phyloP scores from a whole-genome alignment of 2,888 invertebrate species.

The Eilema griseolum region DNA sequence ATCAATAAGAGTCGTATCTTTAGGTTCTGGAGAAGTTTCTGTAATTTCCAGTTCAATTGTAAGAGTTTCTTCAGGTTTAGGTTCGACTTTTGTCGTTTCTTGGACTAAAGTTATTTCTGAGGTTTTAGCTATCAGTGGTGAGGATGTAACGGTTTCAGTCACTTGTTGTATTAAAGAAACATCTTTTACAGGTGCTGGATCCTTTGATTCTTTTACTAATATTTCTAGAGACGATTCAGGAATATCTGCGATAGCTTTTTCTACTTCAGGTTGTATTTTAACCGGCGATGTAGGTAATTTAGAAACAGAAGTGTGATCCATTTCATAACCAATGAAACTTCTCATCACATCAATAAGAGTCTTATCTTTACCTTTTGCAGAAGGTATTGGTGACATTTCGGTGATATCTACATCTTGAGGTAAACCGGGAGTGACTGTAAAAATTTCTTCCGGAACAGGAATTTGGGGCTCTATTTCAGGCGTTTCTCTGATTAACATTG shows the following conservation, averaged over 20 bases:
- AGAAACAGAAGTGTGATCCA: neutral
- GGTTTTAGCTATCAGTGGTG: neutral
- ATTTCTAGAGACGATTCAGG: neutral
- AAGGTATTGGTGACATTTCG: neutral
- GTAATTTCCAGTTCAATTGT: neutral
- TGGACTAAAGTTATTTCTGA: neutral
- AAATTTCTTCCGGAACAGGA: neutral
- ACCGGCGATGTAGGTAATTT: neutral
- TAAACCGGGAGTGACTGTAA: neutral
- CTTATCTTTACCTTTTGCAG: neutral
- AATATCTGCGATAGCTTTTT: neutral
- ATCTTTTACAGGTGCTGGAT: neutral
- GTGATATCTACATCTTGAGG: neutral
- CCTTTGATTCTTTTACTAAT: neutral
- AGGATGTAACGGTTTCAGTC: neutral
- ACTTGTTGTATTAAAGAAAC: neutral
- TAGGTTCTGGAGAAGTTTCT: neutral
- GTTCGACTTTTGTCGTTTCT: neutral
- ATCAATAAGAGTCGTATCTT: neutral
- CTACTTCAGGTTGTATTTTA: neutral
- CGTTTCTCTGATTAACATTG: neutral
- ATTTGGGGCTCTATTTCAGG: neutral
- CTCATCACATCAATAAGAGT: slow-evolving; percentile 1
- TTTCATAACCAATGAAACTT: slow-evolving; percentile 4
- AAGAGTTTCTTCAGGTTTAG: neutral